Evolutionary conservation across 2,888 invertebrate genomes (phyloP).

Genomic region (Agonopterix arenella): DNA sequence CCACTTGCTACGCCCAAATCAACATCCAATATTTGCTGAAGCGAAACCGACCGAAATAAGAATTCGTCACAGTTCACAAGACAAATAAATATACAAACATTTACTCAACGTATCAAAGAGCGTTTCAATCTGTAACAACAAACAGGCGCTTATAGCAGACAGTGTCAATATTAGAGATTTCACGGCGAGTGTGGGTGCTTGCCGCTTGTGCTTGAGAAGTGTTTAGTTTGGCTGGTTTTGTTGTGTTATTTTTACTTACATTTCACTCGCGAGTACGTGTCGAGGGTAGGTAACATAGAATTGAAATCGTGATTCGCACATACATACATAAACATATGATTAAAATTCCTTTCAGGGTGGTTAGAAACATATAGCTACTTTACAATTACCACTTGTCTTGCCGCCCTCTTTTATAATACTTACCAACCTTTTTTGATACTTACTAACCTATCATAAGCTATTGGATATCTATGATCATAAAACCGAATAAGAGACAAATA

Average conservation of each 20-base stretch:
- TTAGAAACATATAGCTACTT: too few species aligned
- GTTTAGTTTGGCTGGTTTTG: neutral
- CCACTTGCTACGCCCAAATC: slow-evolving; percentile 1
- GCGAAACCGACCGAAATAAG: slow-evolving; percentile 18
- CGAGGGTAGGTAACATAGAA: too few species aligned
- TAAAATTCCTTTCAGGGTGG: too few species aligned
- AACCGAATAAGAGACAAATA: too few species aligned
- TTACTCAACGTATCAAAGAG: slow-evolving; percentile 43
- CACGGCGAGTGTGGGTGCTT: slow-evolving; percentile 2
- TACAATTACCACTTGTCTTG: too few species aligned
- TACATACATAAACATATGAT: too few species aligned
- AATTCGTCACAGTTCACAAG: slow-evolving; percentile 16
- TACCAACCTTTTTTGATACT: too few species aligned
- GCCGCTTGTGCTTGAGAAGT: neutral
- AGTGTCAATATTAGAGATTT: slow-evolving; percentile 32
- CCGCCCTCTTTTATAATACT: too few species aligned
- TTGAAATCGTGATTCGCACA: neutral
- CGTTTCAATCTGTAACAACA: slow-evolving; percentile 39
- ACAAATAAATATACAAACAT: slow-evolving; percentile 38
- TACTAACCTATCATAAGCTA: too few species aligned
- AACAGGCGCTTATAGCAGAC: slow-evolving; percentile 36
- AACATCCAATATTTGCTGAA: slow-evolving; percentile 12
- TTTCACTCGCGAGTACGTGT: too few species aligned
- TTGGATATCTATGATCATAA: too few species aligned
- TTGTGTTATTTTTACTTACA: too few species aligned